A percentile compares a stretch with the other conserved stretches of the same genome.
phyloP scores from a whole-genome alignment of 1,140 invertebrate genomes.

The Nephila pilipes region DNA sequence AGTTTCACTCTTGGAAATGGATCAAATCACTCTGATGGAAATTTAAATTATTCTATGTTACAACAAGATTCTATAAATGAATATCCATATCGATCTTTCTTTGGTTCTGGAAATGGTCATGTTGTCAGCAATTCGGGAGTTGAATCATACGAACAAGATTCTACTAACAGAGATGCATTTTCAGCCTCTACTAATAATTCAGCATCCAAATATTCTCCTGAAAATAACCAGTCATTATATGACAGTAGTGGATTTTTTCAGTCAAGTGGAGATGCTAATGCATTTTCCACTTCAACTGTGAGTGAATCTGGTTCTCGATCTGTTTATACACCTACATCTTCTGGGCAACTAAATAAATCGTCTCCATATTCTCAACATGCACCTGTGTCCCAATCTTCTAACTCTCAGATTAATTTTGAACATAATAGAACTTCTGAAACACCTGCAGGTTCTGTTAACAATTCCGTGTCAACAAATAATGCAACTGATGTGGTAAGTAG shows the following conservation, averaged over 20 bases:
- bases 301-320: neutral
- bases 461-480: slow-evolving; percentile 3
- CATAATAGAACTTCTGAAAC: slow-evolving; percentile 30
- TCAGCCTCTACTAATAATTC: slow-evolving; percentile 22
- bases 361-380: slow-evolving; percentile 51
- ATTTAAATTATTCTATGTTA: slow-evolving; percentile 24
- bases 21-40: neutral
- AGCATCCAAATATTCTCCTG: slow-evolving; percentile 2
- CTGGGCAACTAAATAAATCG: slow-evolving; percentile 40
- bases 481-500: slow-evolving; percentile 5
- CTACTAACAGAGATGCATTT: slow-evolving; percentile 40
- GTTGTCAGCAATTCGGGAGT: slow-evolving; percentile 5
- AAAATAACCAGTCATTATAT: slow-evolving; percentile 62
- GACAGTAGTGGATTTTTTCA: slow-evolving; percentile 40
- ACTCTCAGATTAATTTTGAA: slow-evolving; percentile 12
- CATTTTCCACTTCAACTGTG: neutral
- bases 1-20: slow-evolving; percentile 7
- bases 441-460: neutral
- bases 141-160: slow-evolving; percentile 40
- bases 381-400: neutral
- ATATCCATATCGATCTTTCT: slow-evolving; percentile 56
- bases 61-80: slow-evolving; percentile 47
- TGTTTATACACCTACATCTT: slow-evolving; percentile 54
- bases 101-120: slow-evolving; percentile 31
- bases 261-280: neutral